Percentiles rank a stretch among this genome's conserved stretches.
These are phyloP conservation scores for Bilobella aurantiaca DNA, from an alignment of 1,140 invertebrate genomes.

Conservation along the genomic window DNA sequence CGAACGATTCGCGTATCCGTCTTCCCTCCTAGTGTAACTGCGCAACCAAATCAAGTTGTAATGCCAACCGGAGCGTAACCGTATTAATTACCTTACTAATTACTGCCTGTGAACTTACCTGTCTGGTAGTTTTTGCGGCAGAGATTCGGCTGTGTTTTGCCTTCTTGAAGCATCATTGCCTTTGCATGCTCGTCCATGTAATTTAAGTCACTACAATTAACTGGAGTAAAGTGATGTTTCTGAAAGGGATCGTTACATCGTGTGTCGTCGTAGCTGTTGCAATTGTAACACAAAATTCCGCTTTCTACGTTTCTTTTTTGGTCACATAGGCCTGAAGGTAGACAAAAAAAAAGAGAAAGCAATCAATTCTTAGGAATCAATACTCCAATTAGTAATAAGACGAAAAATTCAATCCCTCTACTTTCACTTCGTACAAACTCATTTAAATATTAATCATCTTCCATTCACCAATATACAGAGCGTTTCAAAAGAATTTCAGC, in stretches of 20 bases:
- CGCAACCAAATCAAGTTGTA: conserved; percentile 1
- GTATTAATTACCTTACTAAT: conserved; percentile 8
- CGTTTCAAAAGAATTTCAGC: no score
- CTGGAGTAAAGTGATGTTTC: conserved; percentile 61
- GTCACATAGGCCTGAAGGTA: conserved; percentile 8
- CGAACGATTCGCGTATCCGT: conserved; percentile 13
- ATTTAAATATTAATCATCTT: no score
- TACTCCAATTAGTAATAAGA: not conserved
- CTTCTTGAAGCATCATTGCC: conserved; percentile 9
- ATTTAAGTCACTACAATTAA: conserved; percentile 52
- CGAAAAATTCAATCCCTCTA: no score
- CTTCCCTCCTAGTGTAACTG: conserved; percentile 12
- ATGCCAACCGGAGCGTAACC: not conserved
- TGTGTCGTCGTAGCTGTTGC: conserved; percentile 29
- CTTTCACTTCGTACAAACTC: no score
- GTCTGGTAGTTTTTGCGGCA: conserved; percentile 68
- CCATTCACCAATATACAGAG: no score
- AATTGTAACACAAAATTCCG: conserved; percentile 30
- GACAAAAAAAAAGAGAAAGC: not conserved
- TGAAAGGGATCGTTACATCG: conserved; percentile 71
- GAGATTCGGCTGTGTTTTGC: conserved; percentile 49
- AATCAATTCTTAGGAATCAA: not conserved
- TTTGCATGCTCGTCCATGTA: conserved; percentile 52
- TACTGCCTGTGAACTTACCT: no score
- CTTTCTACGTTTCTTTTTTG: not conserved